phyloP scores from a whole-genome alignment of 2,113 vertebrate species.

The Pyrgilauda ruficollis region DNA sequence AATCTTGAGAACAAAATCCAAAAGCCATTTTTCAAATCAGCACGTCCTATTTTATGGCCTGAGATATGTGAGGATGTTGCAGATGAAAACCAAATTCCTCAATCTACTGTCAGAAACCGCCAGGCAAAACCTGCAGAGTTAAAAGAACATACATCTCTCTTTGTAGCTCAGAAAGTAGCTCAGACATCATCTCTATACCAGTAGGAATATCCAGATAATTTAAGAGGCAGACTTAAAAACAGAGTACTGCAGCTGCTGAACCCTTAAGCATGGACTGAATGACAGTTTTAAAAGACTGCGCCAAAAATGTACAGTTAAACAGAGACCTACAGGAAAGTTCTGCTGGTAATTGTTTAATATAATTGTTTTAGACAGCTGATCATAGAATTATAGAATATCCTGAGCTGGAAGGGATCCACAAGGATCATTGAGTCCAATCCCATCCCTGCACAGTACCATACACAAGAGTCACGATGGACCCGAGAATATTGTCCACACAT shows the following conservation, averaged over 20 bases:
- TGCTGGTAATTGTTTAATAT: not conserved
- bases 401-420: not conserved
- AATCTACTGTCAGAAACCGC: not conserved
- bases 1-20: not conserved
- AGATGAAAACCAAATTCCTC: not conserved
- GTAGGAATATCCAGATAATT: not conserved
- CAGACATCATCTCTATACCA: not conserved
- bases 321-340: not conserved
- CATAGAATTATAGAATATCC: not conserved
- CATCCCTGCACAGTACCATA: no score
- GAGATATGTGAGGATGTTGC: not conserved
- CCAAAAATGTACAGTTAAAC: not conserved
- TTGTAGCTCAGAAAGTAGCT: not conserved
- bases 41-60: not conserved
- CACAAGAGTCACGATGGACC: not conserved
- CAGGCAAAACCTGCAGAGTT: not conserved
- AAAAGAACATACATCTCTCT: not conserved
- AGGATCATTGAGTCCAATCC: not conserved
- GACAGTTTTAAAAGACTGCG: not conserved
- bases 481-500: fast-evolving
- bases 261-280: not conserved
- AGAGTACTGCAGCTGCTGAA: not conserved
- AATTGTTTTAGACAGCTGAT: not conserved
- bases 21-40: slow-evolving; percentile 12
- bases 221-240: slow-evolving; percentile 13